Evolutionary conservation across 2,113 vertebrate species (phyloP), one percentile per base, ranked within the genome.

Genomic region (Rhinolophus ferrumequinum): DNA sequence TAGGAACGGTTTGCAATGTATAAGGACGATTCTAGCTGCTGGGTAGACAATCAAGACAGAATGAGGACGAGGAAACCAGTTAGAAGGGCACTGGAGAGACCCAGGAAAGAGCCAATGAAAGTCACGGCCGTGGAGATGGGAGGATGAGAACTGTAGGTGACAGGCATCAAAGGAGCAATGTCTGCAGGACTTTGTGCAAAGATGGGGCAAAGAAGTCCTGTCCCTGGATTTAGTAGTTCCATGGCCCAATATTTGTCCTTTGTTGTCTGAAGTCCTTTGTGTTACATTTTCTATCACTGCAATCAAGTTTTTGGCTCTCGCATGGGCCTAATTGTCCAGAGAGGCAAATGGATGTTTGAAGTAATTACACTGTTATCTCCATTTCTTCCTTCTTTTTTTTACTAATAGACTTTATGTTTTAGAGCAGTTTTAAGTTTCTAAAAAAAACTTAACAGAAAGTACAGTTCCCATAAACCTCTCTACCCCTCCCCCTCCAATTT

Each of bases 141-240:
- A 80, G 62, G 13, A 6, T 58, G 64, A 56, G 10, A 35, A 21
- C 30, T 13, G 13, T 26, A 7, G 33, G 47, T 0, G 21, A 75
- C 44, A 54, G 28, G 26, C 6, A 1, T 0, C 1, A 2, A 54
- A 33, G 12, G 21, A 73, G 11, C 50, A 19, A 28, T 4, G 4
- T 50, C 54, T 54, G 5, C 5, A 44, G n/a, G 50, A 79, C 30
- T 11, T 41, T 6, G 2, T 77, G 47, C 33, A 6, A 47, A 24
- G 35, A 54, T 2, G 16, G 26, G 26, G 56, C 62, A 35, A 24
- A 67, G 79, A 62, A 30, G 16, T 18, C 26, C 15, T n/a, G 3
- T 5, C 9, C 18, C 70, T 28, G 30, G 50, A 19, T 69, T 90
- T 21, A 0, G 15, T 15, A 54, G 56, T 19, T 41, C 72, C 56